These are phyloP conservation scores for Melipona beecheii DNA, from an alignment of 2,888 invertebrate species.

Conservation along the genomic window DNA sequence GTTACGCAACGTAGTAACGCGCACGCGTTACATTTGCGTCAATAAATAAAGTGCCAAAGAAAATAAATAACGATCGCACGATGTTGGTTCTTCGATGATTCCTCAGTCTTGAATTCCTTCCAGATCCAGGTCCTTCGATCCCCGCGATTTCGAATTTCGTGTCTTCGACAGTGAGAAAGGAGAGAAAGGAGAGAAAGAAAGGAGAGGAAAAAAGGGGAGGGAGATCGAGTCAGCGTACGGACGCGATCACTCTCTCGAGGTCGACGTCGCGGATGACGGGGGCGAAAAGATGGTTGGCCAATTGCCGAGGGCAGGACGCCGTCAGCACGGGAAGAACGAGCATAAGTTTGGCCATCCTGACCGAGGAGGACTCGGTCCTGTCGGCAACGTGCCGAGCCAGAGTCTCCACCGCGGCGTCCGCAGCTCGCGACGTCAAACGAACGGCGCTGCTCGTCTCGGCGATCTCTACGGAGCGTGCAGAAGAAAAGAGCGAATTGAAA, in stretches of 20 bases:
- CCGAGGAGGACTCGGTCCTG: slow-evolving; percentile 60
- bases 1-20: slow-evolving; percentile 69
- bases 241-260: slow-evolving; percentile 78
- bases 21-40: slow-evolving; percentile 71
- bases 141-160: no score
- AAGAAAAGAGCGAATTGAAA: no score
- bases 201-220: background rate
- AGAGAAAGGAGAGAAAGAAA: fast-evolving
- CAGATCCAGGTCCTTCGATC: no score
- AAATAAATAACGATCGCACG: slow-evolving; percentile 59
- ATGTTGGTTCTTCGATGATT: background rate
- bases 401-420: slow-evolving; percentile 72
- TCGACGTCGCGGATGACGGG: slow-evolving; percentile 78
- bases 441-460: slow-evolving; percentile 69
- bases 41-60: slow-evolving; percentile 84
- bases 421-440: slow-evolving; percentile 68
- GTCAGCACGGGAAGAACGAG: slow-evolving; percentile 76
- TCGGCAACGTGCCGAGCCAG: slow-evolving; percentile 73
- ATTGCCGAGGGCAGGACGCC: slow-evolving; percentile 76
- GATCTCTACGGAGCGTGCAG: slow-evolving; percentile 69
- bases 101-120: no score
- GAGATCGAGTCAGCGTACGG: slow-evolving; percentile 72
- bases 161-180: no score
- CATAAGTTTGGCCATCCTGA: slow-evolving; percentile 75
- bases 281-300: slow-evolving; percentile 76